Conservation (phyloP, 2,797 vertebrate species). For the Carduelis carduelis region DNA sequence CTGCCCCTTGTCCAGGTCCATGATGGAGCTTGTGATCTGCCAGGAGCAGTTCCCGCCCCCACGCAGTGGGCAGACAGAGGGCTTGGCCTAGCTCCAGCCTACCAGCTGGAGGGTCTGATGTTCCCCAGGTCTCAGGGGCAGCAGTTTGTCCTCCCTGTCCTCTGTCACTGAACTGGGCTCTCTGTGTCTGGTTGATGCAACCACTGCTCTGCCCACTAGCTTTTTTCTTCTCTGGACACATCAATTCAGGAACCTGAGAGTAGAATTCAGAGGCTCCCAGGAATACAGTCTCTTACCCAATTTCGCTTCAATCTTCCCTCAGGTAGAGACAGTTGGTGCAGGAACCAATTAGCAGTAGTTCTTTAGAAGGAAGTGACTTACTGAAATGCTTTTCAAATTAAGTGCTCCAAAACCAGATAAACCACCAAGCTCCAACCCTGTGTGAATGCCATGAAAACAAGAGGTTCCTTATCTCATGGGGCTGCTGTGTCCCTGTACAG, state of each 20-base stretch:
- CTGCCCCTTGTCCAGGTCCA: not conserved
- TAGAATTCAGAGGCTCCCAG: not conserved
- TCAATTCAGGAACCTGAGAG: not conserved
- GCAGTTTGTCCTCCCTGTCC: not conserved
- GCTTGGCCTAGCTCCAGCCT: not conserved
- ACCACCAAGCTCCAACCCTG: rapidly evolving
- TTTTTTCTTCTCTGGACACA: not conserved
- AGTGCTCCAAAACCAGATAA: not conserved
- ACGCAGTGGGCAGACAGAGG: not conserved
- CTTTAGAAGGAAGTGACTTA: not conserved
- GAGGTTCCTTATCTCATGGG: not conserved
- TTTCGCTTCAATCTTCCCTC: not conserved
- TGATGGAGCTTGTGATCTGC: not conserved
- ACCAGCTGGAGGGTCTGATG: not conserved
- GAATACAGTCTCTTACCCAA: not conserved
- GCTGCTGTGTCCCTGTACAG: not conserved
- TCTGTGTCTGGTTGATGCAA: not conserved
- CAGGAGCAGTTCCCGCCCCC: not conserved
- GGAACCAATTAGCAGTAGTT: not conserved
- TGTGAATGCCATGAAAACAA: not conserved
- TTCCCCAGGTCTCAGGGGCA: not conserved
- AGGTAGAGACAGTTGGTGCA: not conserved
- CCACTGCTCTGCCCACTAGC: not conserved
- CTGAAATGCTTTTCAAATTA: not conserved
- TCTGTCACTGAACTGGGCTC: not conserved